Evolutionary conservation across 1,140 invertebrate genomes (phyloP).

Genomic region (Tetramorium simillimum): DNA sequence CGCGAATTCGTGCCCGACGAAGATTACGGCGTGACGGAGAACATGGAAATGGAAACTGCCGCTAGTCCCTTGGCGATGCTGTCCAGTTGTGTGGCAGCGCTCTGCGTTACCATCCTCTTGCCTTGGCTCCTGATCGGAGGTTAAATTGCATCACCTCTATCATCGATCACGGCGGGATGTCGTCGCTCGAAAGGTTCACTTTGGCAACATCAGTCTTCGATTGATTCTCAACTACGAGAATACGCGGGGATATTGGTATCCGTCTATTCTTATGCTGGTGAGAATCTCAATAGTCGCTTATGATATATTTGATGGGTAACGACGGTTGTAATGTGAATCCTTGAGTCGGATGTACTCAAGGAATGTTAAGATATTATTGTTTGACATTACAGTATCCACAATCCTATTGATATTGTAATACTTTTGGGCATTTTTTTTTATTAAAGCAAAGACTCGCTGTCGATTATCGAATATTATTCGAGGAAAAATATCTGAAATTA

Average conservation of each 20-base stretch:
- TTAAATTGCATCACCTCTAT: slow-evolving; percentile 63
- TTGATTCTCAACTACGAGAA: background rate
- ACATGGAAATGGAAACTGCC: slow-evolving; percentile 73
- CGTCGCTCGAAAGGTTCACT: background rate
- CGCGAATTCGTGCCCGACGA: slow-evolving; percentile 84
- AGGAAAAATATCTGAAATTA: background rate
- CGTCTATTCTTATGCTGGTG: background rate
- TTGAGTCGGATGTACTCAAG: background rate
- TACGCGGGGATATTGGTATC: background rate
- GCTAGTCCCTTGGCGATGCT: slow-evolving; percentile 84
- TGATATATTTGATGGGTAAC: background rate
- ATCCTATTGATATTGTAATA: background rate
- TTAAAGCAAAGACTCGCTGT: background rate
- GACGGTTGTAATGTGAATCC: background rate
- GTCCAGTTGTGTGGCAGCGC: slow-evolving; percentile 82
- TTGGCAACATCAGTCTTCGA: slow-evolving; percentile 2
- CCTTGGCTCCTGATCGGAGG: slow-evolving; percentile 84
- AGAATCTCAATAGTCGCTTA: background rate
- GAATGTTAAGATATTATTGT: background rate
- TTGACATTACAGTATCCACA: background rate
- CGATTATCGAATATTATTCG: background rate
- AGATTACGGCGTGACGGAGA: slow-evolving; percentile 74
- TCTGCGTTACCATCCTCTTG: slow-evolving; percentile 83
- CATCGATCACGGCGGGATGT: background rate
- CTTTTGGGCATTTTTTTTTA: background rate